A percentile compares a stretch with the other conserved stretches of the same genome.
phyloP scores from a whole-genome alignment of 1,140 invertebrate genomes.

The Diachasma alloeum region DNA sequence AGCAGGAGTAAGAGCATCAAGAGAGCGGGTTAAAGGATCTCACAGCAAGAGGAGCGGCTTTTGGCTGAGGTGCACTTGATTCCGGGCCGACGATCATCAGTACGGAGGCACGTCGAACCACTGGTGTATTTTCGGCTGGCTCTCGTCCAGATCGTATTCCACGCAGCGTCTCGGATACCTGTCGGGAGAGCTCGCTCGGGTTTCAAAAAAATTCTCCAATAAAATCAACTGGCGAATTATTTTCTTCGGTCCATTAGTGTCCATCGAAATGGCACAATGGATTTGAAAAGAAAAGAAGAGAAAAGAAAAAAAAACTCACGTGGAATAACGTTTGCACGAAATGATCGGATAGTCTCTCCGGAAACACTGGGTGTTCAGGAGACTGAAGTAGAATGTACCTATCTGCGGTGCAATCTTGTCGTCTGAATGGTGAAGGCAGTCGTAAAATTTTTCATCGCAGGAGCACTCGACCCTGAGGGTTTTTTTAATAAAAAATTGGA shows the following conservation, averaged over 20 bases:
- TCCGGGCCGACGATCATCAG: slow-evolving; percentile 33
- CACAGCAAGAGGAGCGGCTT: neutral
- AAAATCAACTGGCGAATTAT: neutral
- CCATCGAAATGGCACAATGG: no score
- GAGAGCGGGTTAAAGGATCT: slow-evolving; percentile 1
- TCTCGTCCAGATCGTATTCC: slow-evolving; percentile 66
- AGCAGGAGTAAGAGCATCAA: neutral
- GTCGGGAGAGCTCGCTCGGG: slow-evolving; percentile 29
- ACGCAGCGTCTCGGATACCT: slow-evolving; percentile 61
- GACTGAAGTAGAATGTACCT: slow-evolving; percentile 74
- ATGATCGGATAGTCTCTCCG: slow-evolving; percentile 72
- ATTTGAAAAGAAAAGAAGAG: no score
- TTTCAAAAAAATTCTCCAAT: neutral
- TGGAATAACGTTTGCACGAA: slow-evolving; percentile 63
- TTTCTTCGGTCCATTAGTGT: no score
- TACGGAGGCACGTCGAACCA: slow-evolving; percentile 70
- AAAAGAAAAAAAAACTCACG: slow-evolving; percentile 33
- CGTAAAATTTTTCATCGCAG: slow-evolving; percentile 75
- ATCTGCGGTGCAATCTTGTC: slow-evolving; percentile 65
- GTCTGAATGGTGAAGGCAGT: slow-evolving; percentile 69
- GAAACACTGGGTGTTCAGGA: slow-evolving; percentile 73
- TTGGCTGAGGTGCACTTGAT: slow-evolving; percentile 7
- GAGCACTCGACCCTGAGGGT: slow-evolving; percentile 67
- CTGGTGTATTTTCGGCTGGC: slow-evolving; percentile 63
- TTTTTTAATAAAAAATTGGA: neutral